Evolutionary conservation across 2,888 invertebrate species (phyloP).

Genomic region (Tinea trinotella): DNA sequence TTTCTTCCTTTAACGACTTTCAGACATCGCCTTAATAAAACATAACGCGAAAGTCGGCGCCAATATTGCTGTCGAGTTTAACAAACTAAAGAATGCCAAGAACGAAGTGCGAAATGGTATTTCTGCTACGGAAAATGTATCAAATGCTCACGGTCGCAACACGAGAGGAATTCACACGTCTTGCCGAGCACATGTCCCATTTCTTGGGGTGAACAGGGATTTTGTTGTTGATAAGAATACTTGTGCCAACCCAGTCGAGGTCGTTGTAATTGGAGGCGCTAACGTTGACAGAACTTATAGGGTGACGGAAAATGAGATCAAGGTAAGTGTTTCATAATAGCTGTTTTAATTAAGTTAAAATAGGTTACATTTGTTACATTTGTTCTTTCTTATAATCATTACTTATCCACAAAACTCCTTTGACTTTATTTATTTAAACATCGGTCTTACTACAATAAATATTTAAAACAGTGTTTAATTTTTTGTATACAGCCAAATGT

Average conservation of each 20-base stretch:
- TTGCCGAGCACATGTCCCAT: conserved; percentile 25
- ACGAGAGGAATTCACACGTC: conserved; percentile 43
- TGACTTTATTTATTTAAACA: too few species aligned
- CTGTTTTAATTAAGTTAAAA: too few species aligned
- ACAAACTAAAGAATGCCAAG: conserved; percentile 43
- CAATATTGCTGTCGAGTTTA: conserved; percentile 80
- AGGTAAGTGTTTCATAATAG: too few species aligned
- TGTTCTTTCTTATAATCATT: too few species aligned
- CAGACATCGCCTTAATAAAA: conserved; percentile 92
- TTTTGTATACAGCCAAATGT: too few species aligned
- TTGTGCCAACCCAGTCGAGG: conserved; percentile 32
- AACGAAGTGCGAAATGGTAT: neutral
- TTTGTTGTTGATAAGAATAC: neutral
- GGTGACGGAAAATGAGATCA: conserved; percentile 73
- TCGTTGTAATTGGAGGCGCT: conserved; percentile 85
- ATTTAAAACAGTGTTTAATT: too few species aligned
- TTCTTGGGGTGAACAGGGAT: neutral
- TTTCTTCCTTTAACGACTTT: conserved; percentile 36
- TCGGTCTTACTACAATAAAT: too few species aligned
- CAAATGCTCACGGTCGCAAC: neutral
- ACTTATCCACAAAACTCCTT: too few species aligned
- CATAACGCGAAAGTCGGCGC: conserved; percentile 92
- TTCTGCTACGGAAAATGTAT: neutral
- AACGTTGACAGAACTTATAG: conserved; percentile 81
- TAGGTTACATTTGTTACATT: too few species aligned